Base-by-base conservation (phyloP, 2,113 vertebrate genomes). In the Coturnix japonica region DNA sequence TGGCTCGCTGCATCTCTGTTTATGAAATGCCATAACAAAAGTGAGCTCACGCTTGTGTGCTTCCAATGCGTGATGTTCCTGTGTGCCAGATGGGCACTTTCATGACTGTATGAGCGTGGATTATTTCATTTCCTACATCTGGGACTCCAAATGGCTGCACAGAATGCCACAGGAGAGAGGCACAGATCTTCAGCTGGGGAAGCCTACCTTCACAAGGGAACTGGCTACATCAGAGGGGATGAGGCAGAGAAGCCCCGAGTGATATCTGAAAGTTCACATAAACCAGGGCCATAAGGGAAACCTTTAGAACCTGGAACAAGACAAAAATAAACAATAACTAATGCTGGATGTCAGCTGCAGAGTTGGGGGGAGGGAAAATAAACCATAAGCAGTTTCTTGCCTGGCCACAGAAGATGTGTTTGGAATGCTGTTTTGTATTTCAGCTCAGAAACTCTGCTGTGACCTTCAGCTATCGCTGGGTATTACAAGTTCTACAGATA, bases 81-180 rank as follows among this genome's bases (percentile, higher is more conserved):
- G 96, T 97, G 97, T 97, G 97, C 98, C 98, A 99, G 98, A 99
- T 99, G 99, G 98, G 98, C 98, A 98, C 97, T 98, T 98, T 98
- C 98, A 98, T 98, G 98, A 98, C 97, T 97, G 97, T 98, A 93
- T 97, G 97, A 98, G 98, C 96, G 81, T 98, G 98, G 98, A 99
- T 99, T 99, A 98, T 98, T 98, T 98, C 97, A 98, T 98, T 97
- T 98, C 97, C 98, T 98, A 98, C 99, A 98, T 98, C 99, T 99
- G 98, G 98, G 98, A 97, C 98, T 98, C 98, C 98, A 98, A 98
- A 98, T 98, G 98, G 98, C 96, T 97, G 95, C 95, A 97, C 98
- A 98, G 98, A 98, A 98, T 97, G 98, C 91, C 94, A 97, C 96
- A 96, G 96, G 97, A 97, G 97, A 96, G 94, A 96, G 94, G 94